phyloP scores from a whole-genome alignment of 2,888 invertebrate genomes.

The Heliconius sara region DNA sequence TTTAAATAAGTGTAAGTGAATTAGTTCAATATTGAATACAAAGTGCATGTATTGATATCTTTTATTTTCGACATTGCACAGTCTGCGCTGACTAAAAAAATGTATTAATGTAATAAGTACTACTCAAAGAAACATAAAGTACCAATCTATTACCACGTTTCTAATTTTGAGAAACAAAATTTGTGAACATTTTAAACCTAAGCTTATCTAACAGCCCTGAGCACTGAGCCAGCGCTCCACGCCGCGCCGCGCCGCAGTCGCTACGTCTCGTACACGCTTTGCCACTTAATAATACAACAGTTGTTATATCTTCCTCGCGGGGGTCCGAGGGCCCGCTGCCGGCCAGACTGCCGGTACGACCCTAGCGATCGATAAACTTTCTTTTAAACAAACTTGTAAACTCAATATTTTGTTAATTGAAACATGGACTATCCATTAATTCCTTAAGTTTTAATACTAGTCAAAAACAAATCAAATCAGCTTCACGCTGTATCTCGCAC shows the following conservation, averaged over 20 bases:
- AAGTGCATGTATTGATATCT: neutral
- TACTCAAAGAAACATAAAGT: neutral
- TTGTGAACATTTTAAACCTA: neutral
- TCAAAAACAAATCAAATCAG: neutral
- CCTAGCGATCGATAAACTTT: neutral
- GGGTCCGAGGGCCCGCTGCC: neutral
- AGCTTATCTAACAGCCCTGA: neutral
- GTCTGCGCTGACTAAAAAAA: neutral
- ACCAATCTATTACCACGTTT: neutral
- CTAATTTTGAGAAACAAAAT: neutral
- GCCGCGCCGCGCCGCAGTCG: neutral
- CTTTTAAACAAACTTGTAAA: neutral
- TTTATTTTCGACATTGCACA: neutral
- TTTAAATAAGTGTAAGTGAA: too few species aligned
- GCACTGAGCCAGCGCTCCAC: neutral
- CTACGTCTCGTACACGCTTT: conserved; percentile 11
- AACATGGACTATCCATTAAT: too few species aligned
- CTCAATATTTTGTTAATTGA: neutral
- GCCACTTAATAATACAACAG: conserved; percentile 30
- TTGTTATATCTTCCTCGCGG: conserved; percentile 23
- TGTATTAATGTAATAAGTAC: neutral
- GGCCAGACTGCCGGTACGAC: neutral
- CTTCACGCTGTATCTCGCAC: neutral
- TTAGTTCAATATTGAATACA: neutral
- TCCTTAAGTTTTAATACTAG: too few species aligned